Evolutionary conservation across 2,797 vertebrate genomes (phyloP).

Genomic region (Yasuhikotakia modesta): DNA sequence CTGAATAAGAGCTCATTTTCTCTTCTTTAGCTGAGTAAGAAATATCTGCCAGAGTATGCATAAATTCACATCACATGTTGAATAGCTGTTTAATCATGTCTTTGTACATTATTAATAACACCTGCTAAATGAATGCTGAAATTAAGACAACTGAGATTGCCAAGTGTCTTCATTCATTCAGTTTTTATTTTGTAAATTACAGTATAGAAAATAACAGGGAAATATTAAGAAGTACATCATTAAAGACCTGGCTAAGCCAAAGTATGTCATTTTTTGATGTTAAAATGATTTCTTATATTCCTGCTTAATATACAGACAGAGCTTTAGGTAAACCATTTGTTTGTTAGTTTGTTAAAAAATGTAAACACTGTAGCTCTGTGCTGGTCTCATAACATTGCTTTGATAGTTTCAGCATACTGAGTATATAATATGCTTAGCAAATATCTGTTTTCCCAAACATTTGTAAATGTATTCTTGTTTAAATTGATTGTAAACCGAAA

Average conservation of each 20-base stretch:
- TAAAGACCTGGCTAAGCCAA: neutral
- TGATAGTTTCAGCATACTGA: no score
- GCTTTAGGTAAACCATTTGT: no score
- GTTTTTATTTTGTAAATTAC: neutral
- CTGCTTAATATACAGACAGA: no score
- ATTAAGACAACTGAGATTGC: neutral
- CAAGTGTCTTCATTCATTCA: neutral
- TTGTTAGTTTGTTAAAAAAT: no score
- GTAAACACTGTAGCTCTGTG: no score
- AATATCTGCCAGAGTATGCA: constrained; percentile 1
- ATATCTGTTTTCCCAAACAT: no score
- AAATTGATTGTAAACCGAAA: neutral
- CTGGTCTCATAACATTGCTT: no score
- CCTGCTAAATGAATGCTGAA: neutral
- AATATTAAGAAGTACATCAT: neutral
- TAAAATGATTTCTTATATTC: no score
- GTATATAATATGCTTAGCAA: no score
- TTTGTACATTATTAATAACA: constrained; percentile 1
- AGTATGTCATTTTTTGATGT: neutral
- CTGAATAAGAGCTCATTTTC: constrained; percentile 7
- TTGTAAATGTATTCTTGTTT: neutral
- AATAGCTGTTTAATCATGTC: neutral
- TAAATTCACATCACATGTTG: neutral
- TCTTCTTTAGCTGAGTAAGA: neutral
- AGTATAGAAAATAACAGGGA: neutral